A percentile compares a stretch with the other conserved stretches of the same genome.
These are phyloP conservation scores for Rhagonycha fulva DNA, from an alignment of 2,888 invertebrate species.

Conservation along the genomic window DNA sequence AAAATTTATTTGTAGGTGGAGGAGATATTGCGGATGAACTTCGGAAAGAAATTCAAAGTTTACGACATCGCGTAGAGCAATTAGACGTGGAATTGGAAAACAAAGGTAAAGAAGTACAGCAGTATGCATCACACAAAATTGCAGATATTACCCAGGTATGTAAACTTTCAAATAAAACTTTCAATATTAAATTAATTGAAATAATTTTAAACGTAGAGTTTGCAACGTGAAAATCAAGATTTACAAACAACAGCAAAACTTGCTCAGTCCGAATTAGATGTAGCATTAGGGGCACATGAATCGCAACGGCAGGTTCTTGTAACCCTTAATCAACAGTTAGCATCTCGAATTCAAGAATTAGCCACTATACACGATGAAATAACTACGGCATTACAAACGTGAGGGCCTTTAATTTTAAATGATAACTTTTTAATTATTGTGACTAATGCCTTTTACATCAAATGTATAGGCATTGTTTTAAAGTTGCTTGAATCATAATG, in stretches of 20 bases:
- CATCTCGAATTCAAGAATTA: conserved; percentile 78
- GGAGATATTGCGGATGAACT: conserved; percentile 78
- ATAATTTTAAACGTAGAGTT: conserved; percentile 49
- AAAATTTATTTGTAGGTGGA: conserved; percentile 49
- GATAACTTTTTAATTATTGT: conserved; percentile 9
- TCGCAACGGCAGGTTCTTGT: conserved; percentile 80
- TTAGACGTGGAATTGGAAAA: conserved; percentile 80
- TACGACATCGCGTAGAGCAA: conserved; percentile 81
- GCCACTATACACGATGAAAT: conserved; percentile 84
- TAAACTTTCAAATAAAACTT: conserved; percentile 46
- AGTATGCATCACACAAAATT: conserved; percentile 54
- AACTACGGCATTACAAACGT: conserved; percentile 76
- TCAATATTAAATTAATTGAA: conserved; percentile 6
- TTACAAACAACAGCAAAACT: conserved; percentile 70
- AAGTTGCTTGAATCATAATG: conserved; percentile 22
- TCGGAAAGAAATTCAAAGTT: conserved; percentile 71
- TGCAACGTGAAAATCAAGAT: conserved; percentile 69
- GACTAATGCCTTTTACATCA: conserved; percentile 3
- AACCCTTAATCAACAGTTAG: conserved; percentile 82
- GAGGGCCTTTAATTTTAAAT: conserved; percentile 13
- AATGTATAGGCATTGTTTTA: conserved; percentile 17
- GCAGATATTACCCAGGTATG: conserved; percentile 42
- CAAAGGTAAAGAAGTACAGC: conserved; percentile 82
- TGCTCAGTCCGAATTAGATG: conserved; percentile 79
- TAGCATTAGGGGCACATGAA: conserved; percentile 79